Base-by-base conservation (phyloP, 2,888 invertebrate species). In the Chrysomela aeneicollis region DNA sequence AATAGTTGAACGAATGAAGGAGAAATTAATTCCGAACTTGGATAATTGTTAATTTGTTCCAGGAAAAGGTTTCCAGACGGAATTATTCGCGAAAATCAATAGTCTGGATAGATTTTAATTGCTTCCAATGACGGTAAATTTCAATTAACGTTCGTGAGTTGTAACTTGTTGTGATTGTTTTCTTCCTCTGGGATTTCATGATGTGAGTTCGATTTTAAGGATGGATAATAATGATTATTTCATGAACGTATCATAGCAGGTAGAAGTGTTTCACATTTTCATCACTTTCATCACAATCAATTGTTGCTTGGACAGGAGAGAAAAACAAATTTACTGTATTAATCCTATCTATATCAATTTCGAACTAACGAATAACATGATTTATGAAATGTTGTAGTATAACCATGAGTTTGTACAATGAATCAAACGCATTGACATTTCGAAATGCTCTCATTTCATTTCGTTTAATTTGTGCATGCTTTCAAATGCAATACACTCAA, bases 1-100 rank as follows among this genome's bases (percentile, higher is more conserved):
- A 17, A 50, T 51, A 32, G 50, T 42, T 22, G 26, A 32, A 21
- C 35, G 52, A 50, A 52, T 59, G 51, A 35, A 37, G 51, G 42
- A 35, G 51, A 15, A 51, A 46, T 59, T 59, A 59, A 59, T 59
- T 51, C 52, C 42, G 59, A 59, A 59, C 51, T 52, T 17, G 51
- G 59, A 59, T 59, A 52, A 59, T 50, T 59, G 59, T 59, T 59
- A 59, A 59, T 59, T 59, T 59, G 59, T 59, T 51, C 15, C 37
- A 51, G 59, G 59, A 50, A 37, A 50, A 59, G 59, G 42, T 59
- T 51, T 47, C 59, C 32, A 51, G 59, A 51, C 59, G 49, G 22
- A 51, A 51, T 59, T 42, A 59, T 35, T 59, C 50, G 6, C 42
- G 42, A 22, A 30, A 57, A 46, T 57, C 46, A 46, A 42, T 42